Conservation (phyloP, 2,888 invertebrate species). For the Iselma pallidipennis region DNA sequence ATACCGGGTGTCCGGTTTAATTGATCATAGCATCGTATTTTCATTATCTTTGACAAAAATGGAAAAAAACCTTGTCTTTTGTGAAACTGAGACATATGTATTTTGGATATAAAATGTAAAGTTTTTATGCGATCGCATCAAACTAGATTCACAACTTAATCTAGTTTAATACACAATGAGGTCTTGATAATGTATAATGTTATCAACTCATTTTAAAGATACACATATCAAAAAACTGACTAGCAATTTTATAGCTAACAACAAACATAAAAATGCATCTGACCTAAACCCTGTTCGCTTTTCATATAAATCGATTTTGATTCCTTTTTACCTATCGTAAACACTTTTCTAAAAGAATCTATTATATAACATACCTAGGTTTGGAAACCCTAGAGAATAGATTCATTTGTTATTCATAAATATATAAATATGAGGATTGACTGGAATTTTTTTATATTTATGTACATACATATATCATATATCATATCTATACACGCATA, state of each 20-base stretch:
- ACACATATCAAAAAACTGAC: background rate
- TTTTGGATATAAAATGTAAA: too few species aligned
- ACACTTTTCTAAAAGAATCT: slow-evolving; percentile 2
- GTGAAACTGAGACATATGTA: too few species aligned
- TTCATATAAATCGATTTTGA: background rate
- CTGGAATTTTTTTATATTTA: background rate
- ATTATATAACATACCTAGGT: slow-evolving; percentile 3
- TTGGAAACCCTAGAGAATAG: slow-evolving; percentile 8
- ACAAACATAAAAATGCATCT: background rate
- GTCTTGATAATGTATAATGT: too few species aligned
- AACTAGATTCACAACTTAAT: too few species aligned
- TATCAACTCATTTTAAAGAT: too few species aligned
- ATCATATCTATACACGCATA: too few species aligned
- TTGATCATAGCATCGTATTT: too few species aligned
- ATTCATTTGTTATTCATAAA: slow-evolving; percentile 2
- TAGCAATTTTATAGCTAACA: background rate
- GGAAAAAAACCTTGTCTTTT: too few species aligned
- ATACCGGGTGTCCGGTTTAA: too few species aligned
- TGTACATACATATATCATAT: background rate
- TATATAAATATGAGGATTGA: background rate
- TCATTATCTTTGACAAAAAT: too few species aligned
- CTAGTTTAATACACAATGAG: too few species aligned
- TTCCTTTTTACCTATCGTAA: slow-evolving; percentile 6
- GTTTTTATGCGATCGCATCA: too few species aligned
- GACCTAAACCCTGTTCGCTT: background rate